Evolutionary conservation across 1,140 invertebrate species (phyloP), one percentile per base, ranked within the genome.

Genomic region (Homalodisca vitripennis): DNA sequence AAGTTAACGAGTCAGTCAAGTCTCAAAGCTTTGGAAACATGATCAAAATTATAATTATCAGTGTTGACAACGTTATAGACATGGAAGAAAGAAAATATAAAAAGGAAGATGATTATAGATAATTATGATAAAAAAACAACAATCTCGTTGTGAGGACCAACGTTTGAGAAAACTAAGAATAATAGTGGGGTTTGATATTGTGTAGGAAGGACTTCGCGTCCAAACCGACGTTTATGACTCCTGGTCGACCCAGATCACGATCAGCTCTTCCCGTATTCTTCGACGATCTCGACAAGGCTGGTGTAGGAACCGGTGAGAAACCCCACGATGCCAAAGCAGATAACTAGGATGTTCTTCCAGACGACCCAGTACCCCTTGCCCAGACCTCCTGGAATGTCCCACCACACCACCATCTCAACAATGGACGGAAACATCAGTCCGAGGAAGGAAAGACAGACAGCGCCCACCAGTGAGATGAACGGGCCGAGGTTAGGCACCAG

Each of bases 381-480:
- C 17, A 74, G 51, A 51, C 48, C 48, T 20, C 76, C 76, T 20
- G 71, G 70, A 6, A 70, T 70, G 12, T 74, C 72, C 73, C 81
- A 84, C 53, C 79, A 80, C 0, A 86, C 82, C 0, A 91, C 82
- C 66, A 95, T 84, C 74, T 98, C 92, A 60, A 97, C 89, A n/a
- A 96, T 79, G 1, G 95, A 91, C 0, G 96, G 96, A 74, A 97
- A 91, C 24, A 98, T 85, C 0, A 98, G 83, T 0, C 94, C 94
- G 64, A 97, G 81, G 0, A 91, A 88, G 22, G 93, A 93, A 71
- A 92, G 92, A 76, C 92, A 92, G 3, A 97, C 82, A 0, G 95
- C 93, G 2, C 95, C 96, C 53, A 97, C 91, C 29, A 97, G 81
- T 0, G 95, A 95, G 72, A 98, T 98, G 78, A 97, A 89, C 0